Evolutionary conservation across 2,797 vertebrate species (phyloP).

Genomic region (Mus caroli): DNA sequence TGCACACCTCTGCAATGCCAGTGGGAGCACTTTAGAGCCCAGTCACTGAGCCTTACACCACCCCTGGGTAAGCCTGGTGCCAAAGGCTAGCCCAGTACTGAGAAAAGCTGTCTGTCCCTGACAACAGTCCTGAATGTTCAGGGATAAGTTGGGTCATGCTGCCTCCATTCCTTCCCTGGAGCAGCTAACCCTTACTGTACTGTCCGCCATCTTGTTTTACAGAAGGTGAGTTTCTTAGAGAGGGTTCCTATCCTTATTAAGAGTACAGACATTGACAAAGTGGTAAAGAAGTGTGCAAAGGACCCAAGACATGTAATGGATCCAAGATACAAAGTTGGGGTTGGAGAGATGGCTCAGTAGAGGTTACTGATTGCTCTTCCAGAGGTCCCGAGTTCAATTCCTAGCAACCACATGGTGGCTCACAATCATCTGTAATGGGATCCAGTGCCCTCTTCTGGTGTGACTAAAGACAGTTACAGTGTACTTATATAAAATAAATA

Average conservation of each 20-base stretch:
- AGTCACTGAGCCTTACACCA: no score
- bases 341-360: neutral
- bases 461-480: neutral
- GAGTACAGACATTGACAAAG: neutral
- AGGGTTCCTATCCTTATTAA: neutral
- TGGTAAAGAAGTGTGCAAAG: neutral
- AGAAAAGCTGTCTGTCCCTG: neutral
- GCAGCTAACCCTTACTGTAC: neutral
- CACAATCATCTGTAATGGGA: neutral
- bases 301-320: neutral
- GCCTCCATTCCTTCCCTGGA: neutral
- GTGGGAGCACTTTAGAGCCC: neutral
- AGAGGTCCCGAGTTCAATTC: neutral
- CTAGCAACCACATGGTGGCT: neutral
- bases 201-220: neutral
- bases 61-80: neutral
- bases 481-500: neutral
- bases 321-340: neutral
- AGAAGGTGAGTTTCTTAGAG: conserved; percentile 7
- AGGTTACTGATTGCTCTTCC: neutral
- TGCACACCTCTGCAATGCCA: neutral
- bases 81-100: neutral
- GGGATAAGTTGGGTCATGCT: neutral
- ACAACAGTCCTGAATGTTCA: conserved; percentile 6
- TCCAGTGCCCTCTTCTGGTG: neutral